Conservation (phyloP, 2,113 vertebrate species). For the Cyrtonyx montezumae region DNA sequence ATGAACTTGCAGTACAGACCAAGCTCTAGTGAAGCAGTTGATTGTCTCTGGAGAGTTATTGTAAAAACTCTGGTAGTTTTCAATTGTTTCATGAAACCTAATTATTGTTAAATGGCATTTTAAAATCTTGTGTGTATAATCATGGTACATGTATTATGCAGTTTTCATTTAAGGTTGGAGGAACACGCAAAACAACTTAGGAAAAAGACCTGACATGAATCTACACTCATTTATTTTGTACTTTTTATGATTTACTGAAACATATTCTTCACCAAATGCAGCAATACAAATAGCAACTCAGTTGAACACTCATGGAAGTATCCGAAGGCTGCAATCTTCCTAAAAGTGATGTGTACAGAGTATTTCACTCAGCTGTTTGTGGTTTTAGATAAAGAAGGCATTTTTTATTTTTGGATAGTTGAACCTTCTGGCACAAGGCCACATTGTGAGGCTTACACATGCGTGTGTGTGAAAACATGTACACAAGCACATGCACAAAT, state of each 20-base stretch:
- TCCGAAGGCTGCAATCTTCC: neutral
- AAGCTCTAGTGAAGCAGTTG: slow-evolving; percentile 54
- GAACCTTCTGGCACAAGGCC: neutral
- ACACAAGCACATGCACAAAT: neutral
- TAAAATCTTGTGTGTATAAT: slow-evolving; percentile 53
- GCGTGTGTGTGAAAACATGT: fast-evolving
- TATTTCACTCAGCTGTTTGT: neutral
- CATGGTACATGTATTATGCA: neutral
- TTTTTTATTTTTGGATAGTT: neutral
- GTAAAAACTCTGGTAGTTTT: slow-evolving; percentile 68
- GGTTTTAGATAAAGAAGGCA: neutral
- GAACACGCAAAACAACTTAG: slow-evolving; percentile 6
- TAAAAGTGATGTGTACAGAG: neutral
- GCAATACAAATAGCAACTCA: neutral
- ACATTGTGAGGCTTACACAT: neutral
- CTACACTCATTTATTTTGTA: neutral
- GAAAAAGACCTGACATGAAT: neutral
- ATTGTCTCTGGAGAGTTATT: slow-evolving; percentile 59
- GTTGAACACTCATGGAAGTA: neutral
- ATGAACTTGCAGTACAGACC: slow-evolving; percentile 41
- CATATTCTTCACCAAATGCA: neutral
- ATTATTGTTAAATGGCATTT: slow-evolving; percentile 68
- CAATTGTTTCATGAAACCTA: slow-evolving; percentile 70
- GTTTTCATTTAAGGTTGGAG: slow-evolving; percentile 45
- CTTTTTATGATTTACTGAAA: neutral